Base-by-base conservation (phyloP, 1,140 invertebrate species). In the Ceratoteleas bidentatus region DNA sequence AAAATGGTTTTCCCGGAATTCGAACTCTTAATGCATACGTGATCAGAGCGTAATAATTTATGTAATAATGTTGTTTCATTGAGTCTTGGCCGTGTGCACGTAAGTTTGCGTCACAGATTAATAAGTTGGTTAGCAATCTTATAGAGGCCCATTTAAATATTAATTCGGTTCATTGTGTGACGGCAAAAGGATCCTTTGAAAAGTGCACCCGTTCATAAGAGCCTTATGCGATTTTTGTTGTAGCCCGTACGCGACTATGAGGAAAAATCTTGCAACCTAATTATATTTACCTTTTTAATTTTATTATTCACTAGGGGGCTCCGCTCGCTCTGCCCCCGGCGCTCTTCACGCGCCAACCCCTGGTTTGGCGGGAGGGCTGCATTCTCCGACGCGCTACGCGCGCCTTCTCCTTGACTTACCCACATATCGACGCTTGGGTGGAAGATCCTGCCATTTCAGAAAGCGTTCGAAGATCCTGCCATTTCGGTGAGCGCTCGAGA, bases 231-330 rank as follows among this genome's bases (percentile, higher is more conserved):
- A 85, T 85, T 85, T 78, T 84, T 85, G 84, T 85, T 84, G 68
- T 43, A 38, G 50, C 58, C 57, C 62, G 52, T 61, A 73, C 54
- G 61, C 65, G 56, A 79, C 75, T 58, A 24, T 69, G 72, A 40
- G 81, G 80, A 83, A 86, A 81, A 83, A 86, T 56, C 70, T 76
- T 52, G 62, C 54, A 74, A 43, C 60, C 65, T 86, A 86, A 86
- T 86, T 85, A 86, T 86, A 86, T 86, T 86, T 86, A 86, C 85
- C 85, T 85, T 86, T 82, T 83, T 75, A 68, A 69, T 83, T 86
- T 86, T 83, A 86, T 86, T 86, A 86, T 86, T 86, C 82, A 86
- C 76, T n/a, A n/a, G n/a, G n/a, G n/a, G n/a, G n/a, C n/a, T n/a
- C n/a, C n/a, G n/a, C n/a, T n/a, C n/a, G n/a, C n/a, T n/a, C n/a